Evolutionary conservation across 2,888 invertebrate genomes (phyloP), one percentile per base, ranked within the genome.

Genomic region (Linyphia triangularis): DNA sequence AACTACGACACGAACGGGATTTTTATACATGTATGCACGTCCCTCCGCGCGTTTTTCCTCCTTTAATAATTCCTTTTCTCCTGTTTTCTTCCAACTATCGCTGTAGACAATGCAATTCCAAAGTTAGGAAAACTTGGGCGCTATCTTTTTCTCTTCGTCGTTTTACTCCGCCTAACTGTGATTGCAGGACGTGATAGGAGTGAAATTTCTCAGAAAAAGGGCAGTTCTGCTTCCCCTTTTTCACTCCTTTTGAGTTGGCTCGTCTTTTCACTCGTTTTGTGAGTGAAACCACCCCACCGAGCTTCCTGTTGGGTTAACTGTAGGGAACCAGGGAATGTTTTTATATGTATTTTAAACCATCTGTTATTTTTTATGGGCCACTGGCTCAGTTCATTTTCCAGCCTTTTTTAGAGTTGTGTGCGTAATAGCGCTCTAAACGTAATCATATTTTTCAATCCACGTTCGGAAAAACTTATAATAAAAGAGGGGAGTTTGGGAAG

Each of bases 81-180:
- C 2, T 77, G 61, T 30, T 77, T 40, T 63, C 37, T 37, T 24
- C 37, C 37, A 30, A 61, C 26, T 70, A 81, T 81, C 81, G 30
- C 81, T 37, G 81, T 81, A 81, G 81, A 81, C 81, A 81, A 70
- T 81, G 81, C 81, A 81, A 81, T 81, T 81, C 69, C 70, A 81
- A 81, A 81, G 69, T 81, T 81, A 70, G 81, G 69, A 59, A 59
- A 61, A 81, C 81, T 70, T 37, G 81, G 59, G n/a, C 59, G 59
- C 69, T 69, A 59, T 70, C 69, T 81, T 69, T 69, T 33, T 70
- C 16, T 73, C 73, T 57, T 30, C 22, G 10, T 22, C 63, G 57
- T 70, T 70, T 59, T 81, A 59, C 59, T 81, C 59, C n/a, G 51
- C 57, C 81, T 81, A 67, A 81, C 81, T 70, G 81, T 81, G 81